These are phyloP conservation scores for Marmota flaviventris DNA, from an alignment of 2,113 vertebrate species.

Conservation along the genomic window DNA sequence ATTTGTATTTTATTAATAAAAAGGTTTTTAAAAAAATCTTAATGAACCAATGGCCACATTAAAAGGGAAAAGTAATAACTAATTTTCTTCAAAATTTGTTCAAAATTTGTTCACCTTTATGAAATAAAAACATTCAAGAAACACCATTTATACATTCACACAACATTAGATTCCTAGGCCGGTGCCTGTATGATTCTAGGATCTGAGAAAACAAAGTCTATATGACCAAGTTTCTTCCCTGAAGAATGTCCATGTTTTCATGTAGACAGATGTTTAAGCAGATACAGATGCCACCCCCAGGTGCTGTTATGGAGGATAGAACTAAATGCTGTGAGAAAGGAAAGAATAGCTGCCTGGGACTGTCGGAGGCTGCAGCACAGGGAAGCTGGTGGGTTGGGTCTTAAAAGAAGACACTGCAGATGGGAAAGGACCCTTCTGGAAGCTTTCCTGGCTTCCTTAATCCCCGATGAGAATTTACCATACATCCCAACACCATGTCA, in stretches of 20 bases:
- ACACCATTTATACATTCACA: conserved; percentile 11
- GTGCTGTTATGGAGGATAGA: background rate
- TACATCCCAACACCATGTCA: background rate
- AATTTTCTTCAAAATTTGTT: conserved; percentile 10
- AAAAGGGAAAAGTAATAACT: conserved; percentile 8
- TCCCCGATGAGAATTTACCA: background rate
- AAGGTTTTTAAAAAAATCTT: background rate
- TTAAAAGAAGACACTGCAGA: background rate
- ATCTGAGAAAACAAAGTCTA: background rate
- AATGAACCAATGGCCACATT: background rate
- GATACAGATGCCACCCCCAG: background rate
- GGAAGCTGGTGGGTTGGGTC: background rate
- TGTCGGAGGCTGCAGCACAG: background rate
- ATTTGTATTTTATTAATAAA: conserved; percentile 32
- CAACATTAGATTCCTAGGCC: background rate
- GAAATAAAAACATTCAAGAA: background rate
- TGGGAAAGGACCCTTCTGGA: background rate
- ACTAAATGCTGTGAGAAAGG: background rate
- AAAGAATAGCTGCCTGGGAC: background rate
- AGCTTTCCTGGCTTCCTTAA: background rate
- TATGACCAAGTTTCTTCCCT: background rate
- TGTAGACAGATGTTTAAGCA: background rate
- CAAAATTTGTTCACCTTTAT: conserved; percentile 8
- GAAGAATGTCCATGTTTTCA: background rate
- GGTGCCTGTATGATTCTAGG: background rate